Base-by-base conservation (phyloP, 2,113 vertebrate genomes). In the Hippolais icterina region DNA sequence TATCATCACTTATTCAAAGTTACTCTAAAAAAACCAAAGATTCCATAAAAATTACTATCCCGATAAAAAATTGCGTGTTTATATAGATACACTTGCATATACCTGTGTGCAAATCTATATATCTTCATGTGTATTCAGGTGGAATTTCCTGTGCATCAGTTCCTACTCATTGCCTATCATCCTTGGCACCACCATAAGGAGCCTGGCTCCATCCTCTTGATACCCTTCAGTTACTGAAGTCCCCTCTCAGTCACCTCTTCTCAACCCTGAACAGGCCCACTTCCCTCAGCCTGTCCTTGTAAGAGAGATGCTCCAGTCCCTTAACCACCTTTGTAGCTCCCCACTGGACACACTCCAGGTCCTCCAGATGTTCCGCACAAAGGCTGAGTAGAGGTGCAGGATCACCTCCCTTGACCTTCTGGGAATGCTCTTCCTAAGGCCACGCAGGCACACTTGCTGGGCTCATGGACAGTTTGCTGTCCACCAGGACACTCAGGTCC, bases 351-450 rank as follows among this genome's bases (percentile, higher is more conserved):
- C 28, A 11, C 6, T 53, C 8, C 39, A 53, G 23, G 23, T 9
- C n/a, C 39, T 23, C 56, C n/a, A 68, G 53, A 9, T 52, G 22
- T 22, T 8, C 21, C 37, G 52, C 52, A 17, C 11, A 1, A 44
- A 6, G 53, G 27, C 25, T 37, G 37, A 52, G 31, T 4, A 25
- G 23, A 21, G 31, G 10, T 10, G 12, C 10, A 16, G 28, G 28
- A 69, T 29, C 56, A 39, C 19, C 19, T 54, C n/a, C 5, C 19
- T 19, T 0, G 0, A 8, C 12, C 35, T 61, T 28, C 19, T 53
- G 64, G 19, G 27, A n/a, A 7, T 23, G 23, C 15, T 39, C 37
- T 28, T 53, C 15, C 46, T 19, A 33, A 39, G n/a, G 74, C 23
- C 54, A 16, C 5, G 11, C 2, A 12, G 28, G 6, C 33, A 47